Conservation (phyloP, 2,888 invertebrate genomes). For the Oscheius myriophilus region DNA sequence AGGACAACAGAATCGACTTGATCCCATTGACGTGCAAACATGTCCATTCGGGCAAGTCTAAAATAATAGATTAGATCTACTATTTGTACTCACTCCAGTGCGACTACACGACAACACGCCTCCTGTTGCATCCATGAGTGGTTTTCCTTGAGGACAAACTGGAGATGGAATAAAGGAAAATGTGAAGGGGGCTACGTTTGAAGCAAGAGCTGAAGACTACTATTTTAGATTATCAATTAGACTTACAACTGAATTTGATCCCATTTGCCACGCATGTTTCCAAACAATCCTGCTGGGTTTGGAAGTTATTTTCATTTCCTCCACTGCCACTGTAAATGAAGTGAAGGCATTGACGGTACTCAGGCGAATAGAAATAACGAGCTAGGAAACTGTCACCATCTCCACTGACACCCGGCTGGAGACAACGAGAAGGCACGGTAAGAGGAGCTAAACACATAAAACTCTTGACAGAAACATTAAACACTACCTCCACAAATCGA, state of each 20-base stretch:
- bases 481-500: slow-evolving; percentile 46
- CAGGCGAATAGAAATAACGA: slow-evolving; percentile 49
- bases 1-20: slow-evolving; percentile 47
- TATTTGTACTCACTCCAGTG: too few species aligned
- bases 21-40: slow-evolving; percentile 43
- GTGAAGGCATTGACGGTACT: slow-evolving; percentile 53
- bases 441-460: slow-evolving; percentile 7
- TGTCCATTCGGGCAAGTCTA: slow-evolving; percentile 44
- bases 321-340: slow-evolving; percentile 52
- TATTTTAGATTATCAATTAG: neutral
- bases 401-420: slow-evolving; percentile 38
- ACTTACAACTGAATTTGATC: slow-evolving; percentile 48
- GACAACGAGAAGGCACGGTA: slow-evolving; percentile 34
- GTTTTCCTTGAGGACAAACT: slow-evolving; percentile 48
- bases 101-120: too few species aligned
- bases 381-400: slow-evolving; percentile 44
- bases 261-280: slow-evolving; percentile 50
- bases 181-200: slow-evolving; percentile 8
- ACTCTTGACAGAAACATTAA: neutral
- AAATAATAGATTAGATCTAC: slow-evolving; percentile 1
- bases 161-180: slow-evolving; percentile 31
- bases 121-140: slow-evolving; percentile 26
- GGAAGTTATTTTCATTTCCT: slow-evolving; percentile 51
- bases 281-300: slow-evolving; percentile 41
- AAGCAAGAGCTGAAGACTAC: neutral